Evolutionary conservation across 2,113 vertebrate genomes (phyloP), one percentile per base, ranked within the genome.

Genomic region (Trochalopteron elliotii): DNA sequence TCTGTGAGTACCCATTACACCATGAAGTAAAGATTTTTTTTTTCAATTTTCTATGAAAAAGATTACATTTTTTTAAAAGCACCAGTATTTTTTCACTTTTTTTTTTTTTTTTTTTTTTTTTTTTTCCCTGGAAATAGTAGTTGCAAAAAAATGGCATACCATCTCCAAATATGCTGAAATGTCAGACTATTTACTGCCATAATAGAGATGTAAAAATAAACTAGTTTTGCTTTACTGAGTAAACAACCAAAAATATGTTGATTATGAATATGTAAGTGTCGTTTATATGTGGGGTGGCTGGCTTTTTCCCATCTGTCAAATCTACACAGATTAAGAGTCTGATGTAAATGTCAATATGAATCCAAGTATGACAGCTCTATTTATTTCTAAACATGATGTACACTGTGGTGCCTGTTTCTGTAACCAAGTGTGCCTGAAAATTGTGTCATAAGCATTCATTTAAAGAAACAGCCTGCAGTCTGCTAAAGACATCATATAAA

Each of bases 321-420:
- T 93, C 88, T 83, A 40, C 70, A 88, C 87, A 87, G 93, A 91
- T 97, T 95, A 97, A 78, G 93, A 81, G 60, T 59, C 76, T 91
- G 93, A 92, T 95, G 92, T 86, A 93, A 95, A 97, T 93, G 94
- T 95, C 94, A 90, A 93, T 95, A 90, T 90, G 93, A 95, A 90
- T 89, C 85, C 80, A 92, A 76, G 88, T 93, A 83, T 95, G 94
- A 96, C 94, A 96, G 93, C 75, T 95, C 94, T 93, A 93, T 96
- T 95, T 94, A 91, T 96, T 96, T 94, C 79, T 86, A 90, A 93
- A 83, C 55, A n/a, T 90, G 93, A 93, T 91, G 50, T 96, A 90
- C 60, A 56, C 39, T 75, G 27, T 40, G 31, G 56, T 63, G 75
- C 87, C 86, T 79, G 11, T 83, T 96, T 90, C 90, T 69, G 82